Base-by-base conservation (phyloP, 2,888 invertebrate species). In the Leptopterna dolabrata region DNA sequence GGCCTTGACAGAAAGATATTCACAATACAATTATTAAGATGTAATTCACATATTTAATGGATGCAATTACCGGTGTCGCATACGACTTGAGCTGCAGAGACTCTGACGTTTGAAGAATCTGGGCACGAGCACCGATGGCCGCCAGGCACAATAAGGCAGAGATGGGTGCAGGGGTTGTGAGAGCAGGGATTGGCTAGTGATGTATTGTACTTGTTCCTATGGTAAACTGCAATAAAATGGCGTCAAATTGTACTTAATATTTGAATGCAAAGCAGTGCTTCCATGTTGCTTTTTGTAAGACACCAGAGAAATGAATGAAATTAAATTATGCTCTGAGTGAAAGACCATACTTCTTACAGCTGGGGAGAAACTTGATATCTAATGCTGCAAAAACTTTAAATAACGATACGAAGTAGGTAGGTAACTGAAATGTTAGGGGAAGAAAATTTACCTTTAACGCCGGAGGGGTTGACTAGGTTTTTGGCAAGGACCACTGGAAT, bases 81-180 rank as follows among this genome's bases (percentile, higher is more conserved):
- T 76, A 93, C 92, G 14, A 95, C 94, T 90, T 96, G 96, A 9
- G 89, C 87, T 13, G 73, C 84, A 19, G 88, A 82, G 9, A 89
- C 87, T 78, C 89, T 92, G 1, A 91, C 91, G 55, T 93, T 93
- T 0, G 93, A 93, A 87, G 92, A 94, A 93, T 96, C 99, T 90
- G 99, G 99, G 92, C 99, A 99, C 14, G 96, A 95, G 92, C 99
- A 99, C 88, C 96, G 94, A 47, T 76, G 86, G 0, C 98, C 98
- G 71, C 94, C 95, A 0, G 99, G 99, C 89, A 98, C 96, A 14
- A 96, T 93, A 73, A 99, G 94, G 92, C 99, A 99, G 89, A 99
- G 93, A 93, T 99, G 99, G 81, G 97, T 96, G 92, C 99, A 99
- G 27, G 94, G 93, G 82, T 94, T 94, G 88, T 94, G 94, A 41